These are phyloP conservation scores for Tiaroga cobitis DNA, from an alignment of 2,797 vertebrate genomes.

Conservation along the genomic window DNA sequence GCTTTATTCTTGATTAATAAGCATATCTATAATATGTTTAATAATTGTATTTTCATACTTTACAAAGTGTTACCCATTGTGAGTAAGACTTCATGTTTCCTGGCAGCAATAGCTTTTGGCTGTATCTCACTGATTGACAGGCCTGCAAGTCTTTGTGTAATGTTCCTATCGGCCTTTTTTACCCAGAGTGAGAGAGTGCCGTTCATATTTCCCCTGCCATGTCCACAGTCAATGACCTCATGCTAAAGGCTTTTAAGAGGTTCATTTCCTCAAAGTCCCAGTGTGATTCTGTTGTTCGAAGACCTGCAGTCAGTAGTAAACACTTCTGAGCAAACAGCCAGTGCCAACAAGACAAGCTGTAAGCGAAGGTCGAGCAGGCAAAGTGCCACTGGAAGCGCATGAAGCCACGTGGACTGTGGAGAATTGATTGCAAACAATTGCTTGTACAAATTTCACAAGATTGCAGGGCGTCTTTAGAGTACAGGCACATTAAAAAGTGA, in stretches of 20 bases:
- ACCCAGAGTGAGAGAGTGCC: neutral
- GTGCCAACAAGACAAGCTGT: conserved; percentile 59
- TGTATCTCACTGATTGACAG: neutral
- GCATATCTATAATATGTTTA: no score
- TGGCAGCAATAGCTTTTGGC: neutral
- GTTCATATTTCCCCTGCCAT: neutral
- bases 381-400: conserved; percentile 34
- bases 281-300: neutral
- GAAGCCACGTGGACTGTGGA: conserved; percentile 48
- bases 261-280: conserved; percentile 6
- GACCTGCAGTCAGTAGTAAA: conserved; percentile 50
- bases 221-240: neutral
- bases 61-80: neutral
- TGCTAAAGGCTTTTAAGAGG: conserved; percentile 20
- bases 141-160: neutral
- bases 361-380: conserved; percentile 58
- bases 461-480: conserved; percentile 35
- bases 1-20: no score
- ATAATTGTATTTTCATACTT: no score
- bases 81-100: neutral
- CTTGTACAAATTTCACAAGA: conserved; percentile 59
- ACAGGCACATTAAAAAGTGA: conserved; percentile 46
- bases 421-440: conserved; percentile 67
- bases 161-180: neutral
- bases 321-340: conserved; percentile 48